Base-by-base conservation (phyloP, 2,888 invertebrate species). In the Drosophila bunnanda region DNA sequence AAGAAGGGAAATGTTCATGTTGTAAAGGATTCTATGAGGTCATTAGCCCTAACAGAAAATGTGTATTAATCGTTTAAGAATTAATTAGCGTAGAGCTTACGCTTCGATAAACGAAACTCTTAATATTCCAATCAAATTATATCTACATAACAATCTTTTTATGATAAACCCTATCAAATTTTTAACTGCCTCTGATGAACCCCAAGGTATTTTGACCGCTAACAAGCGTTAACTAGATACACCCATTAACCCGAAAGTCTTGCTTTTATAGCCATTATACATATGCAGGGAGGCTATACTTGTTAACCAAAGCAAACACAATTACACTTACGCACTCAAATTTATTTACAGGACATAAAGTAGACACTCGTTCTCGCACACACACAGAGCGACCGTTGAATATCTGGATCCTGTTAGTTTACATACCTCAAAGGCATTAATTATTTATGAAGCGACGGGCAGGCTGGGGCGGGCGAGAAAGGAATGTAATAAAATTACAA, bases 381-480 rank as follows among this genome's bases (percentile, higher is more conserved):
- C 22, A 58, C 43, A 48, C 44, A 25, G 2, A 25, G 25, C 25
- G 25, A 30, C 43, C 55, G 48, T 59, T 36, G 61, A 20, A 62
- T 36, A 60, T 44, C 61, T 60, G 52, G 57, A 74, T 75, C 59
- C 50, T 64, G 59, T 59, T 54, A 75, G 71, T 65, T 78, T 69
- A 76, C 75, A 82, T 79, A 78, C 73, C 73, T 74, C 55, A 46
- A 41, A 64, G 80, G 65, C 88, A 86, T 88, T 86, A 70, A 83
- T 82, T 83, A 88, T 86, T 86, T 83, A 88, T 80, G 74, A 88
- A 86, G 69, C 57, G 66, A 66, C 80, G 44, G 66, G 38, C 66
- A 30, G 50, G 56, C 12, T 54, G 6, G 20, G 9, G 52, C 22
- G 65, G 36, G 69, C 38, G 57, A 48, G 48, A 50, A 34, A 57